Base-by-base conservation (phyloP, 1,140 invertebrate genomes). In the Cotesia typhae region DNA sequence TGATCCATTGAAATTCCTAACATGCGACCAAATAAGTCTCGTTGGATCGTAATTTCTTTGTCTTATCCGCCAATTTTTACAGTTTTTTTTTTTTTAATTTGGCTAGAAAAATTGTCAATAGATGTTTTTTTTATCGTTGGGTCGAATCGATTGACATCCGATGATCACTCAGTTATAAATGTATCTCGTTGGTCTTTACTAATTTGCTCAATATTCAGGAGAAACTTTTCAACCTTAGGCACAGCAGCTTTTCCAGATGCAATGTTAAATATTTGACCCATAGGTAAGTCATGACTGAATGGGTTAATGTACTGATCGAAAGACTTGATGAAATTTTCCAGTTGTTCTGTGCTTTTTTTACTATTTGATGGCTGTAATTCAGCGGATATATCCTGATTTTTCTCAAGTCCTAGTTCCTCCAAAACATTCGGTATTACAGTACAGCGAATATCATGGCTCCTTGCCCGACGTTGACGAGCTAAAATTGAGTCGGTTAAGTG, bases 401-500 rank as follows among this genome's bases (percentile, higher is more conserved):
- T 73, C 20, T 0, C 20, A 35, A 69, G 38, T 59, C n/a, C 53
- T 35, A 69, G 12, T 36, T 60, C 64, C 4, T 68, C 64, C 52
- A 61, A 73, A 6, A 59, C 65, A 0, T 68, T 5, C 0, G 52
- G 1, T 5, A 55, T 55, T 4, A 55, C 12, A 9, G 12, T 55
- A 12, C 20, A 17, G 1, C 55, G 10, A 7, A 20, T 7, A 4
- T 20, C 14, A 60, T 78, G 77, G 35, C 61, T 78, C 12, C 17
- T n/a, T 9, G 47, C 38, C 75, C 76, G 76, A n/a, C 72, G 66
- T 74, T 78, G 75, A 5, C 75, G 61, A 52, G 74, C 74, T 14
- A 76, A 75, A 60, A 80, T 75, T 6, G 76, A 79, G 55, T 77
- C 74, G 1, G 74, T 77, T 3, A 77, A 65, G 59, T 78, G 57